Percentiles rank a stretch among this genome's conserved stretches.
Evolutionary conservation across 2,888 invertebrate genomes (phyloP).

Genomic region (Palloptera scutellata): DNA sequence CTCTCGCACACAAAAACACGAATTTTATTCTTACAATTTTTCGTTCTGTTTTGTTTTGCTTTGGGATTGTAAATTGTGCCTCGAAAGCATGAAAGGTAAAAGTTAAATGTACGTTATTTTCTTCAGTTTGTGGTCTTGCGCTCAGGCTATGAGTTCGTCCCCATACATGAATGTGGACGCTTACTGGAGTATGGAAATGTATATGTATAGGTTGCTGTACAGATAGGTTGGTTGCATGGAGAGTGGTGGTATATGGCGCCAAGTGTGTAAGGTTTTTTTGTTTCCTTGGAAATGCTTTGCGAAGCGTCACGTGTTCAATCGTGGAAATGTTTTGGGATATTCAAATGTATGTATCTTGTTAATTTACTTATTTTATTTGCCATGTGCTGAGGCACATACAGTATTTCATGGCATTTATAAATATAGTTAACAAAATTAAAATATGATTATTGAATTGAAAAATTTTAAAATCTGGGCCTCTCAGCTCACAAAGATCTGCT

Average conservation of each 20-base stretch:
- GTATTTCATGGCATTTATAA: too few species aligned
- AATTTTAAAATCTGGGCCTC: too few species aligned
- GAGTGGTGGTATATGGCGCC: constrained; percentile 21
- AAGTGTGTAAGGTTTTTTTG: not conserved
- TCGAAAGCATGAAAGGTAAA: constrained; percentile 53
- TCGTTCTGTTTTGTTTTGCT: too few species aligned
- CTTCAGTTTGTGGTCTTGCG: constrained; percentile 2
- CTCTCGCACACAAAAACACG: constrained; percentile 51
- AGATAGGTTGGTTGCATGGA: too few species aligned
- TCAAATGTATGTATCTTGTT: too few species aligned
- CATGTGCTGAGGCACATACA: too few species aligned
- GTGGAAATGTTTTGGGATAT: not conserved
- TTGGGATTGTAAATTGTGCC: constrained; percentile 50
- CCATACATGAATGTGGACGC: not conserved
- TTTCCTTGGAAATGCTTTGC: constrained; percentile 3
- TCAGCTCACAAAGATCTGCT: too few species aligned
- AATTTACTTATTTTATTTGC: too few species aligned
- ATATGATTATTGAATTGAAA: too few species aligned
- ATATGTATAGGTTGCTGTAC: not conserved
- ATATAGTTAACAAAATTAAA: too few species aligned
- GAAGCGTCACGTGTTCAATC: constrained; percentile 15
- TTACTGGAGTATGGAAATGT: constrained; percentile 1
- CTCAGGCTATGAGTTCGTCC: not conserved
- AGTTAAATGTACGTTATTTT: constrained; percentile 40
- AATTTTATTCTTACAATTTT: constrained; percentile 47